Evolutionary conservation across 2,113 vertebrate genomes (phyloP), one percentile per base, ranked within the genome.

Genomic region (Pangasianodon hypophthalmus): DNA sequence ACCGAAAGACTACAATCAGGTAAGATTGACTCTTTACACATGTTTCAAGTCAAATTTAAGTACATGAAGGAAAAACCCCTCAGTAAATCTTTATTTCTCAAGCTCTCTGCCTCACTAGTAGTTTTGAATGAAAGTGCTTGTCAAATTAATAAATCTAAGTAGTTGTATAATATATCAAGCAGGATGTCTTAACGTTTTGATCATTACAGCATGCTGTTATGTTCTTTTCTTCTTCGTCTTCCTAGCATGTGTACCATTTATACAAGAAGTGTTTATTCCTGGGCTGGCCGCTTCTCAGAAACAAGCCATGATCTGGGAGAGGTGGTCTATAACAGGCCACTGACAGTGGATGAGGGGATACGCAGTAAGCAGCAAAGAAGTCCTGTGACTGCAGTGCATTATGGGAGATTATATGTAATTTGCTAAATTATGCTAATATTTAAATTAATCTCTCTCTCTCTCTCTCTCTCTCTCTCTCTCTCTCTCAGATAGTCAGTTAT

Each of bases 401-500:
- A 69, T 69, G n/a, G 29, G 29, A 69, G 67, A 37, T 18, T 32
- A 69, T 32, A 16, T 69, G 3, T 32, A 1, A 69, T 64, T 64
- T 64, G 26, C 10, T 29, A 2, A 6, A 4, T 37, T 37, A 37
- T 37, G 5, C 24, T 71, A 3, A 16, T 71, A 71, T 32, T 44
- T 18, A 44, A 44, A 75, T 41, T 21, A 21, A 32, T n/a, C n/a
- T n/a, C n/a, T n/a, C n/a, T n/a, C n/a, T n/a, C n/a, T 5, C 13
- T 69, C 5, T 52, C 13, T 37, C 67, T 48, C 24, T n/a, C n/a
- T n/a, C n/a, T 89, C 54, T 92, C 32, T 91, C 91, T n/a, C 56
- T 54, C 13, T 93, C 6, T 29, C 19, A 97, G 97, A 94, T 11
- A 91, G 93, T 3, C 92, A 95, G 64, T 91, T 98, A 71, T 93